phyloP scores from a whole-genome alignment of 2,888 invertebrate species.

The Pycnomerus fuliginosus region DNA sequence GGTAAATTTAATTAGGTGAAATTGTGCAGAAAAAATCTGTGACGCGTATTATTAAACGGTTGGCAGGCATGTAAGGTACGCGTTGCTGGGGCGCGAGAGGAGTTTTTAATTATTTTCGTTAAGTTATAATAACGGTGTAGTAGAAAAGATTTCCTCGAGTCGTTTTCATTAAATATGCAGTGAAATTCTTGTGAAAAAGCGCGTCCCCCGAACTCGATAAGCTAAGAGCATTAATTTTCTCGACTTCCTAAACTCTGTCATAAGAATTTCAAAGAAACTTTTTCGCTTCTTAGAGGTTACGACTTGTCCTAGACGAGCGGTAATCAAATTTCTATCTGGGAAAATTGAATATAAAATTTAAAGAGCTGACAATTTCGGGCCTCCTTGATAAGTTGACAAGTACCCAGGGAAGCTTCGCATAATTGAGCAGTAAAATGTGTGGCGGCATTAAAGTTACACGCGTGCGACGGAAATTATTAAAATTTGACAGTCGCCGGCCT shows the following conservation, averaged over 20 bases:
- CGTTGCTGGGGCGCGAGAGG: too few species aligned
- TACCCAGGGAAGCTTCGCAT: conserved; percentile 46
- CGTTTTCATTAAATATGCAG: conserved; percentile 23
- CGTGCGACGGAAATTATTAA: conserved; percentile 46
- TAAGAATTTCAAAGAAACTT: conserved; percentile 37
- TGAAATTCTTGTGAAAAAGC: conserved; percentile 14
- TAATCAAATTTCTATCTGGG: conserved; percentile 49
- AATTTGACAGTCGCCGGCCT: conserved; percentile 44
- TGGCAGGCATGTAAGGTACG: too few species aligned
- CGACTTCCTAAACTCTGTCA: conserved; percentile 32
- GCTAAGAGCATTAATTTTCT: conserved; percentile 34
- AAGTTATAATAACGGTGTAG: conserved; percentile 7
- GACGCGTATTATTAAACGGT: too few species aligned
- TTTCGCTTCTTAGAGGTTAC: conserved; percentile 34
- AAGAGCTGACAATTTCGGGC: conserved; percentile 49
- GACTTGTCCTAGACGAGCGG: conserved; percentile 41
- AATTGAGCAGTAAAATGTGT: conserved; percentile 49
- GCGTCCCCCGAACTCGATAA: conserved; percentile 24
- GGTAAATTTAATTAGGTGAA: too few species aligned
- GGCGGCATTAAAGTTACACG: conserved; percentile 42
- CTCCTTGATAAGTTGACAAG: conserved; percentile 50
- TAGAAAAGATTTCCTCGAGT: conserved; percentile 14
- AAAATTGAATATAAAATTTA: conserved; percentile 54
- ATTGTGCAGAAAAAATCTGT: too few species aligned
- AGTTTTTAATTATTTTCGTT: conserved; percentile 17